Percentiles rank a stretch among this genome's conserved stretches.
These are phyloP conservation scores for Actinemys pallida DNA, from an alignment of 2,113 vertebrate species.

Conservation along the genomic window DNA sequence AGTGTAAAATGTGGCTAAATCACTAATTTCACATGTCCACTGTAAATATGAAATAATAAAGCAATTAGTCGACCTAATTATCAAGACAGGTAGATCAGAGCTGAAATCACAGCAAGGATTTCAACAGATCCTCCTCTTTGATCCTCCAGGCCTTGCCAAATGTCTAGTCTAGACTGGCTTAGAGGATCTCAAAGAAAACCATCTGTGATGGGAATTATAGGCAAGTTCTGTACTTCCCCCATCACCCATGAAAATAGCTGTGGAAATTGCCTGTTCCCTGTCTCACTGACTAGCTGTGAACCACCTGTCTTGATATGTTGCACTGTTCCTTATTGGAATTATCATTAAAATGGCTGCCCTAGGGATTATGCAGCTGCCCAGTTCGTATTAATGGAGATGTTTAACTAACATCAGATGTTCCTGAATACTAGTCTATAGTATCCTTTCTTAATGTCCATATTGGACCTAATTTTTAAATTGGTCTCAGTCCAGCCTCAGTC, in stretches of 20 bases:
- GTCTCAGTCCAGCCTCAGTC: not conserved
- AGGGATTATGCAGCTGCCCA: not conserved
- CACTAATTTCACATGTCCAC: not conserved
- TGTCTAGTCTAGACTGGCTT: fast-evolving
- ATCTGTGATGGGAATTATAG: not conserved
- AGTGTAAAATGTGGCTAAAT: fast-evolving
- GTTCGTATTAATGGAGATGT: not conserved
- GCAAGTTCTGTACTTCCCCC: not conserved
- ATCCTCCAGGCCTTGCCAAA: not conserved
- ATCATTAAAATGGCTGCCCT: not conserved
- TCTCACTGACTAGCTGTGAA: not conserved
- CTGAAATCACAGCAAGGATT: not conserved
- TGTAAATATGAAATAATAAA: not conserved
- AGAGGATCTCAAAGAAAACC: fast-evolving
- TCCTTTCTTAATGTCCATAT: slow-evolving; percentile 32
- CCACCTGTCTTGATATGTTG: fast-evolving
- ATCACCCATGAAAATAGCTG: fast-evolving
- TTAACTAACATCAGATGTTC: not conserved
- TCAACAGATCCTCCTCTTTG: not conserved
- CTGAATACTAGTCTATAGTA: not conserved
- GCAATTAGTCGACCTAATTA: not conserved
- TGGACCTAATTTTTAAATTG: not conserved
- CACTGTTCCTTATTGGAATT: not conserved
- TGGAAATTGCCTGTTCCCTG: not conserved
- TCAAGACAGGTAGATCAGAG: not conserved